These are phyloP conservation scores for Drosophila niveifrons DNA, from an alignment of 2,888 invertebrate genomes.

Conservation along the genomic window DNA sequence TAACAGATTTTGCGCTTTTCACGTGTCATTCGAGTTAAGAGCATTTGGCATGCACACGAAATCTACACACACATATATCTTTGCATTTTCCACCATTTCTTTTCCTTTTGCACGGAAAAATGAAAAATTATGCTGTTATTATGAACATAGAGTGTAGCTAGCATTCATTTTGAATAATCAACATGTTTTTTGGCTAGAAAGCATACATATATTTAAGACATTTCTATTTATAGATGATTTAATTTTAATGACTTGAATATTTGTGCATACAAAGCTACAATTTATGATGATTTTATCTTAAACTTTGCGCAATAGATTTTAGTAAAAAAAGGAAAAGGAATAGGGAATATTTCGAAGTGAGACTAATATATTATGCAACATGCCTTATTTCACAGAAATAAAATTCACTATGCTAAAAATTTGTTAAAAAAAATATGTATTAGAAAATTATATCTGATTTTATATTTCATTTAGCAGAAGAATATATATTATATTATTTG, in stretches of 20 bases:
- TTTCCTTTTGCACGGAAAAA: constrained; percentile 31
- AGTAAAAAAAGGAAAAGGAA: neutral
- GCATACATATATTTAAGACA: neutral
- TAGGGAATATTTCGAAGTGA: too few relatives aligned
- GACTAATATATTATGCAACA: too few relatives aligned
- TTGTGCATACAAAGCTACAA: neutral
- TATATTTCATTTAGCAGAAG: too few relatives aligned
- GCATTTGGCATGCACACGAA: constrained; percentile 79
- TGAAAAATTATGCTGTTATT: constrained; percentile 52
- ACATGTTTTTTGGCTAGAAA: constrained; percentile 14
- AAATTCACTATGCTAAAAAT: too few relatives aligned
- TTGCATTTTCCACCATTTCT: constrained; percentile 24
- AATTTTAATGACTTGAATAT: neutral
- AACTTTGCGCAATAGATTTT: neutral
- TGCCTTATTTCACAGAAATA: too few relatives aligned
- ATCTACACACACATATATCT: constrained; percentile 36
- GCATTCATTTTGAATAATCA: constrained; percentile 14
- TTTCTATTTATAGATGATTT: neutral
- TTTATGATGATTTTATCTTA: neutral
- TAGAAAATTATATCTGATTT: too few relatives aligned
- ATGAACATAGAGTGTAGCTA: neutral
- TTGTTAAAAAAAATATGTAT: too few relatives aligned
- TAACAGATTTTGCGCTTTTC: constrained; percentile 74
- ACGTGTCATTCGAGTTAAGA: constrained; percentile 79
- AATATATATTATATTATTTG: too few relatives aligned